Base-by-base conservation (phyloP, 2,888 invertebrate species). In the Melipona bicolor region DNA sequence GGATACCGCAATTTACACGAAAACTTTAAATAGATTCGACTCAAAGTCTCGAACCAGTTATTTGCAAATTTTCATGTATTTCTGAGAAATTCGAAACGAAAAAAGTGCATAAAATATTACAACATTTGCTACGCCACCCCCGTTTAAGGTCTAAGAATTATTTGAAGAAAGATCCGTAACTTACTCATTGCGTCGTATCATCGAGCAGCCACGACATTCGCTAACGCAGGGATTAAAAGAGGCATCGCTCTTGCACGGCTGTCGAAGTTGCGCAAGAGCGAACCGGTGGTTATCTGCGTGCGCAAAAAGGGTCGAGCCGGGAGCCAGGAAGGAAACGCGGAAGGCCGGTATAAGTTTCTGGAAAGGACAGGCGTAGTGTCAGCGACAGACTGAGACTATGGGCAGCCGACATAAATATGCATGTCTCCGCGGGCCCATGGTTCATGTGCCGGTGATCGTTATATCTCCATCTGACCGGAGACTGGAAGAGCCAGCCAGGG, bases 401-500 rank as follows among this genome's bases (percentile, higher is more conserved):
- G 90, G 89, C 90, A 87, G 89, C 81, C 83, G 84, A 90, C 90
- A 92, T 92, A 92, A 91, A 92, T 92, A 92, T 91, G 92, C 90
- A 91, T 91, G 92, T 91, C 92, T 92, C 92, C 90, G 89, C 88
- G 90, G 91, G 88, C 91, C 91, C 90, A 88, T 91, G 90, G 89
- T 89, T 92, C 91, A 91, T 91, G 93, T 90, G 92, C 92, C 93
- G 88, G 92, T 91, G 93, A 94, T 94, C 92, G 93, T 94, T 94
- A 94, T 93, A 94, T 94, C 94, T 94, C 91, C 91, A 94, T 94
- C 94, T 93, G 93, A 92, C 92, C 92, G 90, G 90, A 89, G 92
- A 91, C 89, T 89, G 91, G 90, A 85, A 85, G 78, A 80, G 83
- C 79, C 67, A 75, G 77, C 70, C 56, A 27, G 71, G 84, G 76